Evolutionary conservation across 2,113 vertebrate species (phyloP), one percentile per base, ranked within the genome.

Genomic region (Nothobranchius kuhntae): DNA sequence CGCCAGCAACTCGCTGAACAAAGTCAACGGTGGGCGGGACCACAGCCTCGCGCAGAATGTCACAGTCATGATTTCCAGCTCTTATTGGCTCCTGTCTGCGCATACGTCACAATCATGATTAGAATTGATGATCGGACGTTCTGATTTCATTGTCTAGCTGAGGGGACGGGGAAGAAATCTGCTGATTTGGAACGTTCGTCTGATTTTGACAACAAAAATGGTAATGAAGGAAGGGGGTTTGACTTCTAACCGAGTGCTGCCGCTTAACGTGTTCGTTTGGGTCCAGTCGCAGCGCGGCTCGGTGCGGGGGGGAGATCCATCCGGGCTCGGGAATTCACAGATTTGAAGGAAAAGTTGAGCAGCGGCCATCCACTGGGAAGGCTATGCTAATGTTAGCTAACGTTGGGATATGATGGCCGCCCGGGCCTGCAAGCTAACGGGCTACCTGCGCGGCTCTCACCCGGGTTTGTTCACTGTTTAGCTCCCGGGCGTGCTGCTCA

Each of bases 111-210:
- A 92, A 98, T 97, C 95, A 98, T 96, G 96, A 96, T 95, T 95
- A 96, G 95, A 97, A 96, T 97, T 97, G 95, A 96, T 96, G 96
- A 98, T 98, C 95, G 94, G 95, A 95, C 94, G 92, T 91, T 95
- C 89, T 97, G 96, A 97, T 97, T 97, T 96, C 95, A 97, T 98
- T 98, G 96, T 98, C 94, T 96, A 90, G 95, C 93, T 80, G 91
- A 91, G 91, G 93, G 93, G 93, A 93, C 93, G 89, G 91, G 85
- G 91, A 91, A 92, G 94, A 96, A 95, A 94, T 95, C 93, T 92
- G 89, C 94, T 93, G 93, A 95, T 95, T 95, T 93, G 63, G 86
- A 89, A 68, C 82, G 86, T 82, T 67, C 83, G 83, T 84, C 71
- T 92, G 91, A 94, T 92, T 92, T 93, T 86, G 84, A 87, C 84